Conservation (phyloP, 2,797 vertebrate genomes). For the Tokudaia muenninki region DNA sequence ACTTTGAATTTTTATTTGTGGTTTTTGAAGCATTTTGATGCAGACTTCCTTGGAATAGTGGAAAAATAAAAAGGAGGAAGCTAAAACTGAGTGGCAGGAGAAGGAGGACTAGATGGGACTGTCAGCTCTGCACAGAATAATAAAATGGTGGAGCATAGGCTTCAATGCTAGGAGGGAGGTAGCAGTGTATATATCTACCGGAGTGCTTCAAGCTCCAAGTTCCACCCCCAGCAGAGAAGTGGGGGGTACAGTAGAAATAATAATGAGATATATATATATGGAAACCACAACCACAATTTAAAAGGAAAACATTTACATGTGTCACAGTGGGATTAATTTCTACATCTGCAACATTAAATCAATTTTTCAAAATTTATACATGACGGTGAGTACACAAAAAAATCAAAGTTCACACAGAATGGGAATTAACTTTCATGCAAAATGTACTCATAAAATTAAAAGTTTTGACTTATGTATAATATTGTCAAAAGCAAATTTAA, state of each 20-base stretch:
- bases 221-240: not conserved
- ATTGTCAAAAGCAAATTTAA: not conserved
- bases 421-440: not conserved
- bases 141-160: not conserved
- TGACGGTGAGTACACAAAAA: not conserved
- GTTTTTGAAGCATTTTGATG: not conserved
- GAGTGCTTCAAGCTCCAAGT: not conserved
- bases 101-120: conserved; percentile 37
- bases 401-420: not conserved
- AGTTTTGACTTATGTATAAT: not conserved
- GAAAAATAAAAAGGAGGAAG: not conserved
- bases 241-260: not conserved
- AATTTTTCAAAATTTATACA: conserved; percentile 11
- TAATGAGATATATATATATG: not conserved
- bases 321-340: not conserved
- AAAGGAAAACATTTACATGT: not conserved
- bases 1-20: not conserved
- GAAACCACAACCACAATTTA: not conserved
- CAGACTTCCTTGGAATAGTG: not conserved
- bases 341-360: not conserved
- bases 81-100: conserved; percentile 5
- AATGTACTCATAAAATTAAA: not conserved
- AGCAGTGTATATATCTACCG: not conserved
- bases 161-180: not conserved
- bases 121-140: conserved; percentile 27